Evolutionary conservation across 2,888 invertebrate species (phyloP).

Genomic region (Drosophila peninsularis): DNA sequence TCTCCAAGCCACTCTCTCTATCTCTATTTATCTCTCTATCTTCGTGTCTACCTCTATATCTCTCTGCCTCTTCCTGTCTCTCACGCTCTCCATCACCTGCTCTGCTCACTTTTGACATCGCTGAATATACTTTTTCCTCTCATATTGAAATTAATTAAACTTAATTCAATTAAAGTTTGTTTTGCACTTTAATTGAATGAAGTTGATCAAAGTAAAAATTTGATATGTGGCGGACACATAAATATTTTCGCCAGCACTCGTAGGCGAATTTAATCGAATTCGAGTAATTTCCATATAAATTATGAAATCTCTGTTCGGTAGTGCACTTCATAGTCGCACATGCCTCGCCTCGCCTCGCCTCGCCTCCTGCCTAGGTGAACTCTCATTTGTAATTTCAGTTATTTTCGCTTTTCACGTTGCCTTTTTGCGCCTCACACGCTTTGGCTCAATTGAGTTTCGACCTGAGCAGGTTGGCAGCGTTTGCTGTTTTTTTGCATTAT

Average conservation of each 20-base stretch:
- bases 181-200: too few relatives aligned
- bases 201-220: too few relatives aligned
- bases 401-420: slow-evolving; percentile 12
- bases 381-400: slow-evolving; percentile 29
- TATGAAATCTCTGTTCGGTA: not conserved
- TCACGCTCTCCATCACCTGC: not conserved
- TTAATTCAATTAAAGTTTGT: not conserved
- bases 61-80: not conserved
- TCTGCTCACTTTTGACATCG: not conserved
- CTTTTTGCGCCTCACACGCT: slow-evolving; percentile 51
- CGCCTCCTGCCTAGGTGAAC: slow-evolving; percentile 6
- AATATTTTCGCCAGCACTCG: too few relatives aligned
- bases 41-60: not conserved
- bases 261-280: not conserved
- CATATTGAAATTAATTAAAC: not conserved
- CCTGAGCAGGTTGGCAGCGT: slow-evolving; percentile 33
- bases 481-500: slow-evolving; percentile 23
- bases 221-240: too few relatives aligned
- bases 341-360: too few relatives aligned
- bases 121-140: not conserved
- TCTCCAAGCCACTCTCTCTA: not conserved
- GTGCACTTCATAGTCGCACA: slow-evolving; percentile 19
- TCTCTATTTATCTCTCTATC: not conserved
- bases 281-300: not conserved
- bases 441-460: slow-evolving; percentile 61